phyloP scores from a whole-genome alignment of 2,888 invertebrate species.

The Elaeidobius kamerunicus region DNA sequence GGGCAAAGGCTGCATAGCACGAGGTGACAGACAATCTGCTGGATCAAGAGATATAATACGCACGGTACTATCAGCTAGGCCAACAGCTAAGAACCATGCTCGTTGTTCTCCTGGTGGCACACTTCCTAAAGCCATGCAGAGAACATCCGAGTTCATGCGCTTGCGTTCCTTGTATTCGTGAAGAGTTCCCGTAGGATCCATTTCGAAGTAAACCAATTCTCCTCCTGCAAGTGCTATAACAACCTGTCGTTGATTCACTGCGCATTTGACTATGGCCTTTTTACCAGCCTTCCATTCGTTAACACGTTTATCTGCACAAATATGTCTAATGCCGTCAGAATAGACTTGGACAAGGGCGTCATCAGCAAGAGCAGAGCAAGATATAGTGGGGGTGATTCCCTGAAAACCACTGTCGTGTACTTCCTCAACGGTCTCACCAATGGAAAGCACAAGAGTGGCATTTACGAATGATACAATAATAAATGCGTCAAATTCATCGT shows the following conservation, averaged over 20 bases:
- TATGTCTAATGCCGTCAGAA: constrained; percentile 98
- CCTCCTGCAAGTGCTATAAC: constrained; percentile 97
- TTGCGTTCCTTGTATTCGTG: constrained; percentile 98
- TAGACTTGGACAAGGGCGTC: constrained; percentile 98
- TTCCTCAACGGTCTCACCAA: constrained; percentile 99
- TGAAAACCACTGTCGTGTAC: constrained; percentile 99
- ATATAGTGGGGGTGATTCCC: constrained; percentile 97
- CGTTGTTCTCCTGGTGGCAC: constrained; percentile 94
- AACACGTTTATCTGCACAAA: constrained; percentile 95
- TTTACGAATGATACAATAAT: constrained; percentile 99
- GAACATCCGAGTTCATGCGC: constrained; percentile 94
- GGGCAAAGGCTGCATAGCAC: constrained; percentile 96
- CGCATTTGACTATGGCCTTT: constrained; percentile 95
- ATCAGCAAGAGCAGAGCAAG: constrained; percentile 95
- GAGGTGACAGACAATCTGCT: constrained; percentile 89
- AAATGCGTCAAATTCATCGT: constrained; percentile 98
- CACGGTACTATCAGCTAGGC: constrained; percentile 94
- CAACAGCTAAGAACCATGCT: constrained; percentile 94
- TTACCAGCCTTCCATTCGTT: constrained; percentile 99
- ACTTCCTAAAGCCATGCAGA: constrained; percentile 96
- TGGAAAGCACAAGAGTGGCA: constrained; percentile 97
- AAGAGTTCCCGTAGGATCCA: constrained; percentile 96
- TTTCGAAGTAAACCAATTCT: constrained; percentile 98
- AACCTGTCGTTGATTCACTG: constrained; percentile 97
- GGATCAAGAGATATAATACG: constrained; percentile 97